These are phyloP conservation scores for Machimus atricapillus DNA, from an alignment of 2,888 invertebrate species.

Conservation along the genomic window DNA sequence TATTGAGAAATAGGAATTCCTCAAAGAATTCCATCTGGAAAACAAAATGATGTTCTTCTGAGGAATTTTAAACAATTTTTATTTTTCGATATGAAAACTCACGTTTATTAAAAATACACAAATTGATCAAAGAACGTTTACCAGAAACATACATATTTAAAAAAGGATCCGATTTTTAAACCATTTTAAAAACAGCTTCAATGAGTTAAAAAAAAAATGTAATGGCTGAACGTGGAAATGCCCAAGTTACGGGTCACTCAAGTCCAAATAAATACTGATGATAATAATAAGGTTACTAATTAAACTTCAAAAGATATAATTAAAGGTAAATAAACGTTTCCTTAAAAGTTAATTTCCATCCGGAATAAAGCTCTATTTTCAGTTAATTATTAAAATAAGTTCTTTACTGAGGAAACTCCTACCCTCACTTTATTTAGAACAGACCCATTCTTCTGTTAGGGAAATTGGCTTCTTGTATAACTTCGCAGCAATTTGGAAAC, in stretches of 20 bases:
- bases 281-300: neutral
- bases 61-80: too few species aligned
- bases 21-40: too few species aligned
- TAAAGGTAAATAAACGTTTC: neutral
- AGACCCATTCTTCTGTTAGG: neutral
- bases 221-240: too few species aligned
- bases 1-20: neutral
- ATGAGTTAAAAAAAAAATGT: too few species aligned
- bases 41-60: too few species aligned
- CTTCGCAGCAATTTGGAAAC: neutral
- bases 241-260: too few species aligned
- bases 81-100: too few species aligned
- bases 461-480: neutral
- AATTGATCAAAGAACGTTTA: too few species aligned
- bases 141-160: too few species aligned
- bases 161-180: too few species aligned
- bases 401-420: neutral
- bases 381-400: neutral
- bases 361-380: neutral
- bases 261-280: neutral
- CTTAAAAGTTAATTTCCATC: neutral
- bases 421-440: neutral
- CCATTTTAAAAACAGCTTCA: too few species aligned
- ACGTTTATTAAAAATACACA: too few species aligned
- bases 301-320: neutral